A percentile compares a stretch with the other conserved stretches of the same genome.
These are phyloP conservation scores for Patella pellucida DNA, from an alignment of 2,888 invertebrate genomes.

Conservation along the genomic window DNA sequence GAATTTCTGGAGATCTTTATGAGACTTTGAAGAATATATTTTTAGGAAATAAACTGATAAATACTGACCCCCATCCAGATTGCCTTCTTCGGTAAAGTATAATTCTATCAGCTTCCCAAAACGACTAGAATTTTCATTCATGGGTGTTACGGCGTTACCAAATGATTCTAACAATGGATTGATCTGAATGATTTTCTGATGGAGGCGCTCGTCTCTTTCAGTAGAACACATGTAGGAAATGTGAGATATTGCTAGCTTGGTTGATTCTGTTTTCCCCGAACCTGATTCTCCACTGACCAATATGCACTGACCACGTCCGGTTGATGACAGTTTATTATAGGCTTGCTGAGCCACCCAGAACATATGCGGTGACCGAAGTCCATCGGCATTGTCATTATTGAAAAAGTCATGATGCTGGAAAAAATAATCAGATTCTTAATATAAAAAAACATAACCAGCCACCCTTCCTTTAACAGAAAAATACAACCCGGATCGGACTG, in stretches of 20 bases:
- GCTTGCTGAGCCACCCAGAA: conserved; percentile 52
- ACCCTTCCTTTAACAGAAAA: background rate
- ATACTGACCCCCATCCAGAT: conserved; percentile 36
- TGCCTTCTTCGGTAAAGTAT: conserved; percentile 37
- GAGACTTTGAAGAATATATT: too few species aligned
- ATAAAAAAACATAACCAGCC: background rate
- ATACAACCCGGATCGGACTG: too few species aligned
- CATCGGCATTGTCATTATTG: conserved; percentile 22
- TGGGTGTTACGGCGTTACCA: conserved; percentile 52
- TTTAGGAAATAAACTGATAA: too few species aligned
- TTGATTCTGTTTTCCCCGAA: conserved; percentile 46
- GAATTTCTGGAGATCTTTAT: too few species aligned
- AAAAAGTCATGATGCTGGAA: conserved; percentile 40
- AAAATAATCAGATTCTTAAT: background rate
- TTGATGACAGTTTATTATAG: conserved; percentile 45
- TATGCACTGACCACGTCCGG: conserved; percentile 46
- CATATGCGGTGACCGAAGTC: conserved; percentile 46
- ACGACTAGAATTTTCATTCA: conserved; percentile 57
- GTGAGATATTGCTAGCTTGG: conserved; percentile 40
- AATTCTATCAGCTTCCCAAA: conserved; percentile 53
- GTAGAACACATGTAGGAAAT: conserved; percentile 31
- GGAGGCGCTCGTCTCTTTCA: conserved; percentile 33
- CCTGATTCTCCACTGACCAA: conserved; percentile 59
- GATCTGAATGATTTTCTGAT: conserved; percentile 35
- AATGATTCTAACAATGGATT: conserved; percentile 55